Evolutionary conservation across 2,113 vertebrate species (phyloP).

Genomic region (Ptyas mucosa): DNA sequence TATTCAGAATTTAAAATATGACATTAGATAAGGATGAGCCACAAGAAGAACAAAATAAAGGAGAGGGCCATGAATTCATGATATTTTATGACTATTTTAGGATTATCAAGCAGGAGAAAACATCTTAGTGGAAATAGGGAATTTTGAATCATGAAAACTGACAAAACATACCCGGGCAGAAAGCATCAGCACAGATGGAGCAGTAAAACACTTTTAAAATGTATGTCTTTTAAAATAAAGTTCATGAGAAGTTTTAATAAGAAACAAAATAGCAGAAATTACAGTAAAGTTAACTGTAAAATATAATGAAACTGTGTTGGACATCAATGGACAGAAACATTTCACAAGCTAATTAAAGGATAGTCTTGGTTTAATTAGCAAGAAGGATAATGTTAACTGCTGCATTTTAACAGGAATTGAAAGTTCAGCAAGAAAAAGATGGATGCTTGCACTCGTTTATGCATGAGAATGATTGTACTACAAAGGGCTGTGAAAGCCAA

Average conservation of each 20-base stretch:
- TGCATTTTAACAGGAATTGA: neutral
- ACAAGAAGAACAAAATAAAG: neutral
- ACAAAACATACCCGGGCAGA: neutral
- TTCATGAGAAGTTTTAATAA: neutral
- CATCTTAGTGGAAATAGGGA: too few relatives aligned
- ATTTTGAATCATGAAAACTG: neutral
- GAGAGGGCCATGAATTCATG: neutral
- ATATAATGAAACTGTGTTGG: neutral
- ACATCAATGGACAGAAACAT: neutral
- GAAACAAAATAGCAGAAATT: neutral
- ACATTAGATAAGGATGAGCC: neutral
- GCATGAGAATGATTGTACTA: neutral
- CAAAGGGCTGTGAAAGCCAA: neutral
- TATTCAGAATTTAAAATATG: neutral
- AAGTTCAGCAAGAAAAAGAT: neutral
- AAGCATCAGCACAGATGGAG: neutral
- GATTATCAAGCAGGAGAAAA: neutral
- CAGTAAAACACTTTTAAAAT: neutral
- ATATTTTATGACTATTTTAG: neutral
- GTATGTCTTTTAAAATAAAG: neutral
- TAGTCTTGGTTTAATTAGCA: neutral
- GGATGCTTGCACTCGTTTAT: neutral
- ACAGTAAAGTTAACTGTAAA: neutral
- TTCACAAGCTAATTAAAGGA: neutral
- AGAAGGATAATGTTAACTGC: neutral